Evolutionary conservation across 2,113 vertebrate species (phyloP).

Genomic region (Neodontobutis hainanensis): DNA sequence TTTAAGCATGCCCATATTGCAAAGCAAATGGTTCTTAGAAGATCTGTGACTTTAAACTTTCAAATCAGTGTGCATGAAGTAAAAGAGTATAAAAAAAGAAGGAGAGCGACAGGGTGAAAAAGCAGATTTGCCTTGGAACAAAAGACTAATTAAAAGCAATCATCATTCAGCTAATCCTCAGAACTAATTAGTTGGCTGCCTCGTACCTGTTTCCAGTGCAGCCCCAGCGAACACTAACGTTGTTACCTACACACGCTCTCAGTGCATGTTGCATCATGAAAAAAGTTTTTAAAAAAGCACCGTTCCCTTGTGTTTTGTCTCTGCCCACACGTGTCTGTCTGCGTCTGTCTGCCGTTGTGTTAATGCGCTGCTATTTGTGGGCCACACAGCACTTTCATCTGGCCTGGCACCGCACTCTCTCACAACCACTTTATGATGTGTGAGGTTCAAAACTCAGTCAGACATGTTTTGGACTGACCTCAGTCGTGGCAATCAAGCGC

Average conservation of each 20-base stretch:
- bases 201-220: constrained; percentile 38
- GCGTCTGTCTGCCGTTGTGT: constrained; percentile 25
- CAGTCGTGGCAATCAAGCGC: constrained; percentile 31
- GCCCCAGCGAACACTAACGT: not conserved
- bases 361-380: constrained; percentile 39
- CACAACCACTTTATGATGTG: constrained; percentile 59
- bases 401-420: constrained; percentile 37
- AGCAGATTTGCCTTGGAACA: constrained; percentile 32
- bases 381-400: constrained; percentile 46
- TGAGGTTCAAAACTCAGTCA: constrained; percentile 55
- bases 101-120: not conserved
- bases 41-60: too few species aligned
- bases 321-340: constrained; percentile 14
- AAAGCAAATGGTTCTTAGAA: too few species aligned
- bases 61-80: too few species aligned
- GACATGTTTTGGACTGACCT: constrained; percentile 46
- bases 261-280: not conserved
- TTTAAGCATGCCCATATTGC: too few species aligned
- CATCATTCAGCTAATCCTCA: constrained; percentile 60
- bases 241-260: not conserved
- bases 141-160: constrained; percentile 68
- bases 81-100: not conserved
- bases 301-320: not conserved
- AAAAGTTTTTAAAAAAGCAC: not conserved
- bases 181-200: constrained; percentile 63